Conservation (phyloP, 1,140 invertebrate genomes). For the Habropoda laboriosa region DNA sequence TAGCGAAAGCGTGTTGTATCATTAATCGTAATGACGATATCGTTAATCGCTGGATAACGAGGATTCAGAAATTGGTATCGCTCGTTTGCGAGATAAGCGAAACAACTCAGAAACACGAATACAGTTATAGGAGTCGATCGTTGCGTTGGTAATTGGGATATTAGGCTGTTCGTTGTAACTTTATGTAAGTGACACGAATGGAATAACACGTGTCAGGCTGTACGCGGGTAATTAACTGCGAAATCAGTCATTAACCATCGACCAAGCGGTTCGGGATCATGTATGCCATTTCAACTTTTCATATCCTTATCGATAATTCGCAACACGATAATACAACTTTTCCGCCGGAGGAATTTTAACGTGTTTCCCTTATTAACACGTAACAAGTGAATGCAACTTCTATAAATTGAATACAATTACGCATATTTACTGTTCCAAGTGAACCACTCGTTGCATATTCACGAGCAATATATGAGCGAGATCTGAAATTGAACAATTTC, state of each 20-base stretch:
- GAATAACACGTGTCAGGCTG: neutral
- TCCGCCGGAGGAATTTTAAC: neutral
- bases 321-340: too few species aligned
- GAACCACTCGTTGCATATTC: neutral
- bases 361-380: neutral
- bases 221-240: neutral
- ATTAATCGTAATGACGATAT: constrained; percentile 12
- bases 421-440: neutral
- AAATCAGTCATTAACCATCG: neutral
- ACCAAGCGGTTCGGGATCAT: neutral
- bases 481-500: neutral
- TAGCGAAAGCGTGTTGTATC: neutral
- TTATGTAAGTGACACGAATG: neutral
- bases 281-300: too few species aligned
- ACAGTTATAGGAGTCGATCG: neutral
- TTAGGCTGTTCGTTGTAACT: neutral
- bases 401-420: neutral
- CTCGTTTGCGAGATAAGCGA: constrained; percentile 1
- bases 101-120: neutral
- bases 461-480: neutral
- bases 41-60: constrained; percentile 13
- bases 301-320: too few species aligned
- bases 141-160: neutral
- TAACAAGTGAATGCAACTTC: neutral
- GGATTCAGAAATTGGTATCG: neutral